Evolutionary conservation across 2,113 vertebrate species (phyloP).

Genomic region (Vombatus ursinus): DNA sequence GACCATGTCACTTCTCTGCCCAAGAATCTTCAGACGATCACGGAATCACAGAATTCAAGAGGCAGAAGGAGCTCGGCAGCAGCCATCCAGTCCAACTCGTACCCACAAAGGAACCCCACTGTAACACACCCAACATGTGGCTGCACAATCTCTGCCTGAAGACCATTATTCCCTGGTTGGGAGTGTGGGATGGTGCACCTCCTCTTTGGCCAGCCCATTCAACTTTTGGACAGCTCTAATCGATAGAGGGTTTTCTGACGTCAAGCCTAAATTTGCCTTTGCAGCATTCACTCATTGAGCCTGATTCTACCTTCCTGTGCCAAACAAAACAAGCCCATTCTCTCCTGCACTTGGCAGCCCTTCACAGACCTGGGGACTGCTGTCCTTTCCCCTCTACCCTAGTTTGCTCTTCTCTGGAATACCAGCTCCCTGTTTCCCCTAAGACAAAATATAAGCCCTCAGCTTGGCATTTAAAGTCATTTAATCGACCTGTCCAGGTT

Average conservation of each 20-base stretch:
- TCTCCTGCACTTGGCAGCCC: not conserved
- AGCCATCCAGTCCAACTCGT: not conserved
- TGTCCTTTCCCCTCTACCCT: not conserved
- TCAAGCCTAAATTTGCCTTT: not conserved
- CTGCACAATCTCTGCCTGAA: too few species aligned
- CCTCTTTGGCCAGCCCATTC: not conserved
- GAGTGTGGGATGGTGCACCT: too few species aligned
- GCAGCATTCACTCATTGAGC: not conserved
- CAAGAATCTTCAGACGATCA: not conserved
- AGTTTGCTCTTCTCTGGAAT: not conserved
- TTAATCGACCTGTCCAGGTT: not conserved
- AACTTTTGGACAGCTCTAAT: not conserved
- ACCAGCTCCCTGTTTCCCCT: not conserved
- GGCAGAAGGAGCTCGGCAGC: not conserved
- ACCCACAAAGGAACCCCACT: not conserved
- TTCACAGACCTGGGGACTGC: not conserved
- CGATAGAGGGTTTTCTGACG: not conserved
- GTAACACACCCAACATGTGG: not conserved
- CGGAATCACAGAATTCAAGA: not conserved
- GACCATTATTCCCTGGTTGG: too few species aligned
- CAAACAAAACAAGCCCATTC: not conserved
- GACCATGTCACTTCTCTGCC: not conserved
- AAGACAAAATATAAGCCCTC: not conserved
- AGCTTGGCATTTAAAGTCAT: not conserved
- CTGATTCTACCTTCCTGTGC: not conserved